A percentile compares a stretch with the other conserved stretches of the same genome.
phyloP scores from a whole-genome alignment of 2,888 invertebrate species.

The Neocrepidodera transversa region DNA sequence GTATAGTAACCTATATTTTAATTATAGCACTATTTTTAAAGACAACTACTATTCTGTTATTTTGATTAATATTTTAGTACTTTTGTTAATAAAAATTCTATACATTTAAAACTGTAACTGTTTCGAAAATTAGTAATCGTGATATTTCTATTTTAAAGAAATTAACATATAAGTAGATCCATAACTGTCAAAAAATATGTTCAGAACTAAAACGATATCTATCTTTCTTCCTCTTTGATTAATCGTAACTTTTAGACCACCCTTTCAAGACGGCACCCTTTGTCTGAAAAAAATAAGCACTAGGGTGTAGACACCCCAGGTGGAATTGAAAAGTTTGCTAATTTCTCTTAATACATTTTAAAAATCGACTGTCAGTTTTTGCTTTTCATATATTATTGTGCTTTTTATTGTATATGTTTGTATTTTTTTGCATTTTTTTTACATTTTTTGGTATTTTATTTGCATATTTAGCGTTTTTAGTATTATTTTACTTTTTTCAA shows the following conservation, averaged over 20 bases:
- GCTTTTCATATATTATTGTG: too few species aligned
- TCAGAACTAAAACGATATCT: not conserved
- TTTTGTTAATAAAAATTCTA: too few species aligned
- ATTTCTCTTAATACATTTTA: not conserved
- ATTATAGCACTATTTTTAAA: too few species aligned
- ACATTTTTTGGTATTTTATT: not conserved
- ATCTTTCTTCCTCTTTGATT: not conserved
- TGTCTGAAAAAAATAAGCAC: not conserved
- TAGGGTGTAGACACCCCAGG: not conserved
- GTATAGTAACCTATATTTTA: too few species aligned
- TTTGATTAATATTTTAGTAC: too few species aligned
- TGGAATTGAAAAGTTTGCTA: conserved; percentile 2
- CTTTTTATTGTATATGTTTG: too few species aligned
- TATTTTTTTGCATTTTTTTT: too few species aligned
- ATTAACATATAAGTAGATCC: conserved; percentile 1
- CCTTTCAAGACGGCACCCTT: conserved; percentile 6
- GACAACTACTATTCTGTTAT: too few species aligned
- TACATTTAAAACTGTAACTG: too few species aligned
- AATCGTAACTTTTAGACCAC: not conserved
- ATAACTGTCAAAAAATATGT: conserved; percentile 2
- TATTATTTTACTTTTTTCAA: too few species aligned
- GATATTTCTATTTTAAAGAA: not conserved
- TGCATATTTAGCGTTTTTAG: too few species aligned
- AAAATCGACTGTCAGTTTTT: not conserved
- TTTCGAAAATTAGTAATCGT: too few species aligned